Conservation (phyloP, 2,113 vertebrate genomes). For the Sander vitreus region DNA sequence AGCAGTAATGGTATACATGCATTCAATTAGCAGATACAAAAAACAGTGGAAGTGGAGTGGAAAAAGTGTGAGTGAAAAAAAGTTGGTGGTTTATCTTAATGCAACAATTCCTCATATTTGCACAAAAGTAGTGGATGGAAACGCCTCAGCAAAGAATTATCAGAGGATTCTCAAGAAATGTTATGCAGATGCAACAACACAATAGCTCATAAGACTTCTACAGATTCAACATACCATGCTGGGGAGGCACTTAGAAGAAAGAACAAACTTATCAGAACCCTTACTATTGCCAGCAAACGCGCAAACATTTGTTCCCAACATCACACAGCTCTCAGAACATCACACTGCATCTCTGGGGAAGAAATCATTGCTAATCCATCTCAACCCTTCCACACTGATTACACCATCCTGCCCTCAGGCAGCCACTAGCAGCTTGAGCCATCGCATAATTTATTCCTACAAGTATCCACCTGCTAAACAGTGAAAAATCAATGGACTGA, state of each 20-base stretch:
- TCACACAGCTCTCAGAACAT: constrained; percentile 9
- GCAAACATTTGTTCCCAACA: background rate
- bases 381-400: constrained; percentile 12
- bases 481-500: background rate
- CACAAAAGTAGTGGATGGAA: too few relatives aligned
- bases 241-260: background rate
- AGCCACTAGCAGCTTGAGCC: background rate
- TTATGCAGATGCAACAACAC: background rate
- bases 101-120: too few relatives aligned
- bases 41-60: too few relatives aligned
- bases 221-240: background rate
- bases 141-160: background rate
- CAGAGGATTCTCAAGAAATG: background rate
- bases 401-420: constrained; percentile 7
- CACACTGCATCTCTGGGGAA: background rate
- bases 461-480: constrained; percentile 5
- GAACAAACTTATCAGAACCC: constrained; percentile 1
- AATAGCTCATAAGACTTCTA: background rate
- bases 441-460: background rate
- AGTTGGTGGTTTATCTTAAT: too few relatives aligned
- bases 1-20: too few relatives aligned
- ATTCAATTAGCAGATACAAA: too few relatives aligned
- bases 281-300: background rate
- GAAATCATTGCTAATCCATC: constrained; percentile 19
- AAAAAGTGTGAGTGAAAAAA: too few relatives aligned